phyloP scores from a whole-genome alignment of 2,113 vertebrate species.

The Nannospalax galili region DNA sequence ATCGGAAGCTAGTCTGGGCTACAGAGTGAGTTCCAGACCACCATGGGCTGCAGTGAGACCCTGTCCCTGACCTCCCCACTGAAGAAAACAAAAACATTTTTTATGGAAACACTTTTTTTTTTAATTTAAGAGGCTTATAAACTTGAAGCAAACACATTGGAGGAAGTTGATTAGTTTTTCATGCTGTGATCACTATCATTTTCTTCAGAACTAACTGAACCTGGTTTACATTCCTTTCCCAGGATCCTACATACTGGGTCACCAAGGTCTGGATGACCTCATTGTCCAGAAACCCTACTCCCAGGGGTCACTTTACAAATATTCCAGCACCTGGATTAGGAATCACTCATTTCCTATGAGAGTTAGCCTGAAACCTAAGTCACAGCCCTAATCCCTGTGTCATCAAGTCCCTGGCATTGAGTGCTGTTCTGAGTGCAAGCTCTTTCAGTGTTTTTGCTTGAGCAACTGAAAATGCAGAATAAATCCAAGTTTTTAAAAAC shows the following conservation, averaged over 20 bases:
- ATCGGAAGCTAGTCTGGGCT: not conserved
- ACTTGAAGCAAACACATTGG: not conserved
- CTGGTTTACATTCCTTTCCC: not conserved
- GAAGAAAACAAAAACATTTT: not conserved
- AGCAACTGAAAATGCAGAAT: not conserved
- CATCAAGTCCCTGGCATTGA: not conserved
- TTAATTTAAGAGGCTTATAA: not conserved
- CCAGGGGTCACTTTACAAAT: conserved; percentile 24
- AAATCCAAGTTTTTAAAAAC: not conserved
- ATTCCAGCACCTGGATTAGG: not conserved
- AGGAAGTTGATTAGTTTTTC: not conserved
- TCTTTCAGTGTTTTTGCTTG: not conserved
- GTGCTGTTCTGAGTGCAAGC: not conserved
- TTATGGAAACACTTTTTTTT: not conserved
- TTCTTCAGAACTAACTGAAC: not conserved
- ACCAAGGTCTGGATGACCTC: not conserved
- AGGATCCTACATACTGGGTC: not conserved
- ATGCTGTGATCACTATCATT: not conserved
- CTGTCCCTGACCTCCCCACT: too few species aligned
- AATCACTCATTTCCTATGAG: not conserved
- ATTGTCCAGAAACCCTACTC: conserved; percentile 14
- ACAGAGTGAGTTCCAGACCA: not conserved
- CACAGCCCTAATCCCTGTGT: not conserved
- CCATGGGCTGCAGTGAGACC: not conserved
- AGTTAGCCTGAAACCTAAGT: not conserved